phyloP scores from a whole-genome alignment of 2,113 vertebrate species.

The Oophaga pumilio region DNA sequence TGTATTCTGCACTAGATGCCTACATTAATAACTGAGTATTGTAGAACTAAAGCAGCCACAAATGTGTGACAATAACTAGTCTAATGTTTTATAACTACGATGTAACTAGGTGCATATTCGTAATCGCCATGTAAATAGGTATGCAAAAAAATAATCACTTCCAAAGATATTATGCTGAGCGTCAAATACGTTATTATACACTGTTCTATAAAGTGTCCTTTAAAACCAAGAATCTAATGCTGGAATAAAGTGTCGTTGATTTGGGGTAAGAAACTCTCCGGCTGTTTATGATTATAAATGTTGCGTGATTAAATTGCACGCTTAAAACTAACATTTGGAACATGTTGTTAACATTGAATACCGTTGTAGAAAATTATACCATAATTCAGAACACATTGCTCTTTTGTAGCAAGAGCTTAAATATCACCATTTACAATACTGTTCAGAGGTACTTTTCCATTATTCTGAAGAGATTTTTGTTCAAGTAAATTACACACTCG shows the following conservation, averaged over 20 bases:
- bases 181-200: background rate
- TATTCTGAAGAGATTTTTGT: constrained; percentile 39
- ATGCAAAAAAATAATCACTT: background rate
- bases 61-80: background rate
- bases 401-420: constrained; percentile 30
- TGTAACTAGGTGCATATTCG: constrained; percentile 3
- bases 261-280: background rate
- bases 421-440: constrained; percentile 49
- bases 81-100: background rate
- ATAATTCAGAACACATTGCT: constrained; percentile 46
- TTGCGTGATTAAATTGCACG: constrained; percentile 31
- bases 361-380: constrained; percentile 23
- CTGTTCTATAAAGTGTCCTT: constrained; percentile 11
- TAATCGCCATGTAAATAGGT: constrained; percentile 25
- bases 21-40: background rate
- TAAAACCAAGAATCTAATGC: constrained; percentile 6
- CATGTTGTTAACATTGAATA: constrained; percentile 38
- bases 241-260: constrained; percentile 7
- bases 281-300: constrained; percentile 44
- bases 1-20: background rate
- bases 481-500: constrained; percentile 32
- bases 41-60: background rate
- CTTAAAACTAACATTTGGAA: constrained; percentile 34
- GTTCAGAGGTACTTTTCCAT: constrained; percentile 17
- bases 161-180: background rate